Percentiles rank a stretch among this genome's conserved stretches.
Evolutionary conservation across 2,888 invertebrate genomes (phyloP).

Genomic region (Hylaea fasciaria): DNA sequence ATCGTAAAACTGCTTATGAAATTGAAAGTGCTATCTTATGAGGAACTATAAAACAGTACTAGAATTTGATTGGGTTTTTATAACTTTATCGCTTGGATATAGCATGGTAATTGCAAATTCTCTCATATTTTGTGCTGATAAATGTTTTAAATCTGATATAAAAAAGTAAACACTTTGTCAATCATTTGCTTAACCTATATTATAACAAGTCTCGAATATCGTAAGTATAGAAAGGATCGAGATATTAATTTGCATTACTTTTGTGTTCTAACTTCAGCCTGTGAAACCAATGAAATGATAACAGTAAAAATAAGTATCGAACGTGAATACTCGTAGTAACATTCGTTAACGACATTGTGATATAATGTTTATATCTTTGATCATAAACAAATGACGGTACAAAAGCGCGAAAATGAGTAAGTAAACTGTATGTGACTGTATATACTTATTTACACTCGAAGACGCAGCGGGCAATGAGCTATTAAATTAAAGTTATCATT

Average conservation of each 20-base stretch:
- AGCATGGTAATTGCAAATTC: conserved; percentile 14
- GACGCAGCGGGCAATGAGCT: conserved; percentile 46
- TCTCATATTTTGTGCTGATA: background rate
- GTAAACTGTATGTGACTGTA: conserved; percentile 11
- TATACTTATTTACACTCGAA: conserved; percentile 26
- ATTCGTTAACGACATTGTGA: conserved; percentile 3
- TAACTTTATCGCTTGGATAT: conserved; percentile 2
- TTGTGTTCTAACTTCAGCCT: too few relatives aligned
- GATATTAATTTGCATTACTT: too few relatives aligned
- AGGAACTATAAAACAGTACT: conserved; percentile 31
- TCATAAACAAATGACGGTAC: conserved; percentile 7
- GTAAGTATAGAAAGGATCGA: too few relatives aligned
- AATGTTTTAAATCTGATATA: background rate
- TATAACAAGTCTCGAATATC: too few relatives aligned
- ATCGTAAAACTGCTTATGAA: conserved; percentile 52
- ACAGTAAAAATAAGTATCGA: too few relatives aligned
- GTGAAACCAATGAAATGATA: too few relatives aligned
- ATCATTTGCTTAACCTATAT: background rate
- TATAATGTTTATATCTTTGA: background rate
- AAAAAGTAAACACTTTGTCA: background rate
- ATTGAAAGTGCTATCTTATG: conserved; percentile 52
- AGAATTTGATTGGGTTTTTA: conserved; percentile 23
- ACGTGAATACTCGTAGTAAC: background rate
- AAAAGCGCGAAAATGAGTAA: conserved; percentile 23
- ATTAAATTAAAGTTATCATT: conserved; percentile 57